Percentiles rank a stretch among this genome's conserved stretches.
Conservation (phyloP, 64 coral and sea anemone genomes). For the Pocillopora verrucosa region DNA sequence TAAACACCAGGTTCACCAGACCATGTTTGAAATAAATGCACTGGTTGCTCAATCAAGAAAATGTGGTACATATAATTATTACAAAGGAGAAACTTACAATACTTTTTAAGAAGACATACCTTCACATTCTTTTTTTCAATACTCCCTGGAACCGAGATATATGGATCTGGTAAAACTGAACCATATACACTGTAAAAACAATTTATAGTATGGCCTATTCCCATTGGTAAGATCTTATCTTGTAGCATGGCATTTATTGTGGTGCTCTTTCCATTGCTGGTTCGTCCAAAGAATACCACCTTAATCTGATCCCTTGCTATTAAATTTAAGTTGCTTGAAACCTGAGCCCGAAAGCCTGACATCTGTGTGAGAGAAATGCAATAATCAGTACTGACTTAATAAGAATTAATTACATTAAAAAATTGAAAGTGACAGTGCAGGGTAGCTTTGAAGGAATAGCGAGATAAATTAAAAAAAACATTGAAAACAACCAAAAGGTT, state of each 20-base stretch:
- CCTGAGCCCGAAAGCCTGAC: constrained; percentile 76
- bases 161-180: constrained; percentile 69
- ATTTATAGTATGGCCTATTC: constrained; percentile 95
- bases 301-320: constrained; percentile 92
- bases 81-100: neutral
- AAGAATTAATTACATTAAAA: too few species aligned
- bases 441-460: too few species aligned
- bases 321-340: constrained; percentile 77
- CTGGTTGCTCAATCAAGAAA: too few species aligned
- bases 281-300: constrained; percentile 98
- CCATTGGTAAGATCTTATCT: constrained; percentile 90
- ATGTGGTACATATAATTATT: too few species aligned
- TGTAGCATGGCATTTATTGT: constrained; percentile 94
- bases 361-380: constrained; percentile 26
- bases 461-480: too few species aligned
- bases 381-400: too few species aligned
- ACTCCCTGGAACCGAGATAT: constrained; percentile 80
- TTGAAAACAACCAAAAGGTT: too few species aligned
- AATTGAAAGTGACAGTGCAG: too few species aligned
- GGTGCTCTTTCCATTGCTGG: constrained; percentile 97
- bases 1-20: too few species aligned
- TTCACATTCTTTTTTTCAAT: constrained; percentile 95
- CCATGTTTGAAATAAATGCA: too few species aligned
- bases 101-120: constrained; percentile 25
- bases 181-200: constrained; percentile 97